Conservation (phyloP, 2,797 vertebrate species). For the Momotus momota region DNA sequence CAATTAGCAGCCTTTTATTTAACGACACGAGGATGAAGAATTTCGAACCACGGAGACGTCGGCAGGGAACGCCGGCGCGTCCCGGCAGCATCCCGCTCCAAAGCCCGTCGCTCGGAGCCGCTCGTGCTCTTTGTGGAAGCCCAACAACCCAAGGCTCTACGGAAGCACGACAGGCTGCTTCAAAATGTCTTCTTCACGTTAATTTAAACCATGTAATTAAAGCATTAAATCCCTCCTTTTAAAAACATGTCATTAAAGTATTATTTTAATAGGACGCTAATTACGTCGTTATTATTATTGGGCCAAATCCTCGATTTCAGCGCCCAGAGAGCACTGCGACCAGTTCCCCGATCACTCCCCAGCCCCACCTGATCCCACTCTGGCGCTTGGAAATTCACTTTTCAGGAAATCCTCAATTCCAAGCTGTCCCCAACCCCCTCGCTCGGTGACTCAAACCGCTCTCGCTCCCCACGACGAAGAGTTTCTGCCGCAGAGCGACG, state of each 20-base stretch:
- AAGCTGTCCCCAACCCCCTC: background rate
- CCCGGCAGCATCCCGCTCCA: background rate
- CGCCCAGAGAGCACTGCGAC: accelerated
- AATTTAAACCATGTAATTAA: background rate
- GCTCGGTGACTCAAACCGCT: accelerated
- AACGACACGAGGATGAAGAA: background rate
- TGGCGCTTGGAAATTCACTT: accelerated
- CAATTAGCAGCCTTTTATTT: background rate
- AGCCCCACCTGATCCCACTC: background rate
- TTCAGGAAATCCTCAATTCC: accelerated
- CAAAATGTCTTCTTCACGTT: background rate
- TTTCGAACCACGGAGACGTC: background rate
- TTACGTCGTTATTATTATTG: background rate
- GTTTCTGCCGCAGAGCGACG: background rate
- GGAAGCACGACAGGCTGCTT: background rate
- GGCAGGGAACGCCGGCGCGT: background rate
- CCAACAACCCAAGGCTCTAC: background rate
- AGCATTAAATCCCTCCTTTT: background rate
- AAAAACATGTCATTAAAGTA: background rate
- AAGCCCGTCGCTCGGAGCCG: accelerated
- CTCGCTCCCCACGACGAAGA: background rate
- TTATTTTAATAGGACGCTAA: background rate
- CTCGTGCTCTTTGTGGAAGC: accelerated
- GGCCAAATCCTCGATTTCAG: background rate
- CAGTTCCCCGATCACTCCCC: background rate